Percentiles rank a stretch among this genome's conserved stretches.
phyloP scores from a whole-genome alignment of 2,113 vertebrate species.

The Bubalus kerabau region DNA sequence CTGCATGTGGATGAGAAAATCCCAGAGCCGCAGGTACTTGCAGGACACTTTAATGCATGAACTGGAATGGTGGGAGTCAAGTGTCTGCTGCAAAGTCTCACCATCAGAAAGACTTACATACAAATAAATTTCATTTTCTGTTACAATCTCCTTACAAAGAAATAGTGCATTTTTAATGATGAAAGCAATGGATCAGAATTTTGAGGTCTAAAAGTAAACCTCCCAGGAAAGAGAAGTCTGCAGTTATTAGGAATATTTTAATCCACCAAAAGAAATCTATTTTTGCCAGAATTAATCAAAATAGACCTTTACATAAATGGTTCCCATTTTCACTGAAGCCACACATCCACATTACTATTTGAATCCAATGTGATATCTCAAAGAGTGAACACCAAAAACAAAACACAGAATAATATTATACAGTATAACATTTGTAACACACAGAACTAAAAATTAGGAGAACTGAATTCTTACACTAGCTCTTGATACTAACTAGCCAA shows the following conservation, averaged over 20 bases:
- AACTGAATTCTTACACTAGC: background rate
- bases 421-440: background rate
- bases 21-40: background rate
- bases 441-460: background rate
- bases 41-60: background rate
- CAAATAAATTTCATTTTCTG: background rate
- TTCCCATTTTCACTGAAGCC: constrained; percentile 1
- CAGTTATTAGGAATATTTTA: background rate
- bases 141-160: background rate
- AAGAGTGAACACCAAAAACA: constrained; percentile 35
- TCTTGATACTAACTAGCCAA: constrained; percentile 2
- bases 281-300: constrained; percentile 31
- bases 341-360: constrained; percentile 7
- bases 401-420: background rate
- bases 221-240: background rate
- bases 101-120: background rate
- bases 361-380: background rate
- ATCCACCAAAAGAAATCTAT: background rate
- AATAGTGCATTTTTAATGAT: background rate
- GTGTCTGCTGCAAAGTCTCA: background rate
- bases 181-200: background rate
- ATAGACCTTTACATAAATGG: background rate
- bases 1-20: background rate
- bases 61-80: background rate
- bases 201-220: background rate